Evolutionary conservation across 92 coral and sea anemone genomes (phyloP), one percentile per base, ranked within the genome.

Genomic region (Meandrina meandrites): DNA sequence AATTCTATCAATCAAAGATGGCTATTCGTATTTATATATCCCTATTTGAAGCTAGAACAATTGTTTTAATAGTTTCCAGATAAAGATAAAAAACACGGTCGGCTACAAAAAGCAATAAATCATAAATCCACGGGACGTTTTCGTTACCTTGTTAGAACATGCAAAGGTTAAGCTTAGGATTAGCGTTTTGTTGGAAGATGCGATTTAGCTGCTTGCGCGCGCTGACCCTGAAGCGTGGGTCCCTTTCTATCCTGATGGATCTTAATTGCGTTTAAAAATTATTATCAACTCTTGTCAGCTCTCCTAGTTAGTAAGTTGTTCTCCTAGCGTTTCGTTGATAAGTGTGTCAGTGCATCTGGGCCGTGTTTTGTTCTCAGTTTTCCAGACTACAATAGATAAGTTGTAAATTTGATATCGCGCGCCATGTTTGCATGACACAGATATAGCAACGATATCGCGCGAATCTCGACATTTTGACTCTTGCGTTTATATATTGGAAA

Each of bases 281-380:
- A 76, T 40, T 85, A 57, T 85, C 76, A 78, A 85, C 82, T 76
- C 66, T 85, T 85, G 82, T 85, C 88, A 76, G 77, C 66, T 67
- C 64, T 58, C 47, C 82, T 85, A 60, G 82, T 85, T 62, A 85
- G 82, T 81, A 60, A 57, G 69, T 77, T 77, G 56, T 60, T 82
- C 80, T 53, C 71, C 87, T 73, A 32, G 87, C 80, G 80, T 84
- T 56, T 74, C 74, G 68, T 75, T 84, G 87, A 84, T 84, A 84
- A 84, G 73, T 84, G 8, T 79, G 82, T 79, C 82, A 28, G 81
- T 78, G 54, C 57, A 81, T 42, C 31, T 5, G 67, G 34, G 32
- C 69, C 79, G 5, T 32, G 51, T 35, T 77, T 47, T 47, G 58
- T 16, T 30, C 36, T 47, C 81, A 30, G 50, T 45, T 36, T 60